Evolutionary conservation across 1,140 invertebrate species (phyloP).

Genomic region (Macrostomum lignano): DNA sequence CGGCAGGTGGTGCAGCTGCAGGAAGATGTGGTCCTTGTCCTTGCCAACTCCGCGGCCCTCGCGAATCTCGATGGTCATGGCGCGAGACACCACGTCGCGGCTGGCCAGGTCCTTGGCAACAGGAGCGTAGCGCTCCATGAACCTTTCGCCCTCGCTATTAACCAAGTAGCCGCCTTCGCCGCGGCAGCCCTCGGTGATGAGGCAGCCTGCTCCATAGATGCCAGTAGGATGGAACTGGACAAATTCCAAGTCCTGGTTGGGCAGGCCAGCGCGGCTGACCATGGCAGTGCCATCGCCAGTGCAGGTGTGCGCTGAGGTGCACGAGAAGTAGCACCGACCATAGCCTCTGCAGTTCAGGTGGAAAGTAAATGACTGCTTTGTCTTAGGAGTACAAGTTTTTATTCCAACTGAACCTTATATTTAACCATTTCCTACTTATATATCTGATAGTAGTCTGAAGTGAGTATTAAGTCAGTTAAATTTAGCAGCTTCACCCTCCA

Average conservation of each 20-base stretch:
- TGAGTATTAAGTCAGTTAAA: no score
- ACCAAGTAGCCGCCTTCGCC: conserved; percentile 85
- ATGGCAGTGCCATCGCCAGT: conserved; percentile 90
- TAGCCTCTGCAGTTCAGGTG: conserved; percentile 30
- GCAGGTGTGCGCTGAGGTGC: conserved; percentile 88
- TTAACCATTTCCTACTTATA: no score
- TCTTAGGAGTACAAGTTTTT: not conserved
- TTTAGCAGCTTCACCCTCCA: not conserved
- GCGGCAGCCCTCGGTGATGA: conserved; percentile 62
- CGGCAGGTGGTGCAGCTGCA: conserved; percentile 80
- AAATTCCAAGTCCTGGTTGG: conserved; percentile 78
- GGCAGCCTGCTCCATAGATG: conserved; percentile 82
- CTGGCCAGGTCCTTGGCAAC: conserved; percentile 91
- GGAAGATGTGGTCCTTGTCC: conserved; percentile 79
- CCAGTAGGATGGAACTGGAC: conserved; percentile 97
- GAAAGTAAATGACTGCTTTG: not conserved
- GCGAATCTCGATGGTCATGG: conserved; percentile 87
- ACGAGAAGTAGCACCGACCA: conserved; percentile 80
- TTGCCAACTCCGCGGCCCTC: conserved; percentile 81
- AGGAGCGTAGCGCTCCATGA: conserved; percentile 94
- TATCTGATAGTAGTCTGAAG: no score
- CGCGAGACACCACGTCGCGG: conserved; percentile 73
- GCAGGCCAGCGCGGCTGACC: conserved; percentile 60
- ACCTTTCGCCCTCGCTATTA: conserved; percentile 77
- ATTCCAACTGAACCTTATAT: no score